These are phyloP conservation scores for Ptilorrhoa leucosticta DNA, from an alignment of 2,113 vertebrate genomes.

Conservation along the genomic window DNA sequence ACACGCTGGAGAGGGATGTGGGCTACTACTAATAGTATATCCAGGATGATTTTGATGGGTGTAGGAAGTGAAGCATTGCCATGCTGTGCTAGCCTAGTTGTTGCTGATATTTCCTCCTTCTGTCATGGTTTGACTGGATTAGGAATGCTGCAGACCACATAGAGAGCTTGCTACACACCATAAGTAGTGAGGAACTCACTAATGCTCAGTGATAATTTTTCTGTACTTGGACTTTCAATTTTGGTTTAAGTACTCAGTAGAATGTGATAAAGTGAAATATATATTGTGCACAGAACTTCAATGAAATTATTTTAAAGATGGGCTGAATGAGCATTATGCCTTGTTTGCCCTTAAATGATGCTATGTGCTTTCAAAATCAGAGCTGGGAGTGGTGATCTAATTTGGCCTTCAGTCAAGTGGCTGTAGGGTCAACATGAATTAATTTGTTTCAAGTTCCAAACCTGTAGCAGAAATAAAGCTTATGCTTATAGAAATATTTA, in stretches of 20 bases:
- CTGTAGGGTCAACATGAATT: neutral
- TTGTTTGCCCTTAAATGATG: neutral
- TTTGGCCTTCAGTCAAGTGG: neutral
- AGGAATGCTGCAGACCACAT: neutral
- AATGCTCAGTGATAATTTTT: neutral
- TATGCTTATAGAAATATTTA: neutral
- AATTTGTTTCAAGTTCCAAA: neutral
- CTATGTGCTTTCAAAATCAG: neutral
- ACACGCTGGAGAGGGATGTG: neutral
- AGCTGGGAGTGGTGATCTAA: neutral
- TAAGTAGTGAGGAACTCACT: neutral
- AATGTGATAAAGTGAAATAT: neutral
- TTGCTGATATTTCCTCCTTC: neutral
- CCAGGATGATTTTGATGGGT: neutral
- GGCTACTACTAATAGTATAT: neutral
- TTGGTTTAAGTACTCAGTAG: neutral
- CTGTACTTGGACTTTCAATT: neutral
- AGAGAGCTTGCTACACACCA: neutral
- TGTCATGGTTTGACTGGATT: neutral
- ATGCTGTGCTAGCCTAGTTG: neutral
- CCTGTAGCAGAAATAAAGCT: neutral
- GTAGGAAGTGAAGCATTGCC: rapidly evolving
- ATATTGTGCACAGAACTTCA: neutral
- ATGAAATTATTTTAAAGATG: neutral
- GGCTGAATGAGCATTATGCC: neutral